Conservation (phyloP, 2,888 invertebrate species). For the Entomobrya multifasciata region DNA sequence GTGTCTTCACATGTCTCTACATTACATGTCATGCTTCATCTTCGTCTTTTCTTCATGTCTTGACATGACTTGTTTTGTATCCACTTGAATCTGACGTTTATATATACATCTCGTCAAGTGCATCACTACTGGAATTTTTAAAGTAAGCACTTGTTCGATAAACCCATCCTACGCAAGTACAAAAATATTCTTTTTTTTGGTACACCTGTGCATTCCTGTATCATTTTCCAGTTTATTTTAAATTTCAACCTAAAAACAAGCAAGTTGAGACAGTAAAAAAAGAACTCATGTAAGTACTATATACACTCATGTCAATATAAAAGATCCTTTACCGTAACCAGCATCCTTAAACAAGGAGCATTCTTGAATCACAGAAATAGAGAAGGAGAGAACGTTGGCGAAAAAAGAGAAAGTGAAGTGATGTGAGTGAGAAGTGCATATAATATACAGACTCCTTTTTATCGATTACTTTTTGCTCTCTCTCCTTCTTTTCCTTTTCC, state of each 20-base stretch:
- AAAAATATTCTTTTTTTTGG: too few species aligned
- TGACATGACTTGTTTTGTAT: neutral
- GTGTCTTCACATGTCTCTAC: too few species aligned
- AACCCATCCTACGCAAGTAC: too few species aligned
- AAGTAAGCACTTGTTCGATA: too few species aligned
- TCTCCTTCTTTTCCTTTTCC: constrained; percentile 24
- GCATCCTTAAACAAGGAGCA: neutral
- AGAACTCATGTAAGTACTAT: neutral
- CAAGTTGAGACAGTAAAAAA: neutral
- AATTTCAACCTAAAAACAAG: constrained; percentile 10
- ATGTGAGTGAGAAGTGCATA: constrained; percentile 69
- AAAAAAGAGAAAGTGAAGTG: constrained; percentile 61
- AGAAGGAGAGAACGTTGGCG: neutral
- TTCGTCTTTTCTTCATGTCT: too few species aligned
- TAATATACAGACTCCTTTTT: constrained; percentile 69
- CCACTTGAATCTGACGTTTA: neutral
- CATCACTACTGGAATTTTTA: neutral
- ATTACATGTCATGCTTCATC: too few species aligned
- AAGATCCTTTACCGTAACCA: neutral
- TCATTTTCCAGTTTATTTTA: neutral
- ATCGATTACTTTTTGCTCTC: constrained; percentile 69
- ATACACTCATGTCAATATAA: neutral
- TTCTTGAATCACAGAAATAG: constrained; percentile 30
- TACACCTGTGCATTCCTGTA: neutral
- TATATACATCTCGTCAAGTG: neutral